phyloP scores from a whole-genome alignment of 1,140 invertebrate species.

The Lepidostoma basale region DNA sequence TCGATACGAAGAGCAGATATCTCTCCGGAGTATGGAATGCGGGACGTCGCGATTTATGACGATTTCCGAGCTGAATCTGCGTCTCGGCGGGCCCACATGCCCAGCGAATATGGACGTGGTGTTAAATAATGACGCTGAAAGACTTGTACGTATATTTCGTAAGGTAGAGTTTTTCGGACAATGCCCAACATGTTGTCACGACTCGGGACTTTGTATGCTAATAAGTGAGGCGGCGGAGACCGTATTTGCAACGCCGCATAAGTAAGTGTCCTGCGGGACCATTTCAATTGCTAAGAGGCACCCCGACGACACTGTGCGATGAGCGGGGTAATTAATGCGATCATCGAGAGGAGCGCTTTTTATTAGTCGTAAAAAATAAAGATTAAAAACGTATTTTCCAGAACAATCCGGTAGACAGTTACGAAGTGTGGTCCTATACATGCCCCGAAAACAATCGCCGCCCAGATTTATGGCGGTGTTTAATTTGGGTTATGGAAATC shows the following conservation, averaged over 20 bases:
- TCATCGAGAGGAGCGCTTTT: too few species aligned
- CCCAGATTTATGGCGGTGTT: too few species aligned
- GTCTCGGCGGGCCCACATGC: slow-evolving; percentile 5
- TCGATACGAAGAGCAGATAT: not conserved
- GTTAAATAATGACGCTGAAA: slow-evolving; percentile 40
- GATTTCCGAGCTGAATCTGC: not conserved
- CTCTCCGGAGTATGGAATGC: slow-evolving; percentile 8
- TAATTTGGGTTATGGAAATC: too few species aligned
- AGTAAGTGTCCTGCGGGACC: slow-evolving; percentile 26
- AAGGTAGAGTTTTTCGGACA: slow-evolving; percentile 35
- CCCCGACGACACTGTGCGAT: too few species aligned
- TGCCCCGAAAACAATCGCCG: too few species aligned
- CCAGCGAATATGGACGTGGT: slow-evolving; percentile 39
- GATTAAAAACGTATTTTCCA: too few species aligned
- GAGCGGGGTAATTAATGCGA: too few species aligned
- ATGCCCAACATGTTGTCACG: slow-evolving; percentile 43
- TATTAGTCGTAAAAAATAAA: too few species aligned
- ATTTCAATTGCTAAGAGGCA: slow-evolving; percentile 46
- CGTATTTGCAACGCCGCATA: slow-evolving; percentile 36
- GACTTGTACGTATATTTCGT: slow-evolving; percentile 29
- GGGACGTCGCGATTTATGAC: slow-evolving; percentile 14
- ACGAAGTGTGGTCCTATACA: too few species aligned
- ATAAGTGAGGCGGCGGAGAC: slow-evolving; percentile 39
- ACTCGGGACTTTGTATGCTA: slow-evolving; percentile 45
- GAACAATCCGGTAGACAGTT: too few species aligned